Evolutionary conservation across 1,140 invertebrate species (phyloP).

Genomic region (Achroia grisella): DNA sequence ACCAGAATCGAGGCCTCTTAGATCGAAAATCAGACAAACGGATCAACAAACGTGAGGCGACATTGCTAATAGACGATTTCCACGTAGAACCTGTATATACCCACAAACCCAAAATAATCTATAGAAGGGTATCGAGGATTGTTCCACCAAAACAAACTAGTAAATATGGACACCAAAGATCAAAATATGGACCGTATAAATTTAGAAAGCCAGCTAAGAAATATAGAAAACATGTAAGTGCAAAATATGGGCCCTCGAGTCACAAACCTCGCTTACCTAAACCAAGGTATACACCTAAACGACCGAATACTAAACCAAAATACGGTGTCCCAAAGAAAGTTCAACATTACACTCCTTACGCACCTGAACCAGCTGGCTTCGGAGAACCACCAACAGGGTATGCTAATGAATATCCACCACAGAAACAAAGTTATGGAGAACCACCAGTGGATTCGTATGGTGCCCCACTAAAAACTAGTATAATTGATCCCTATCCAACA

Average conservation of each 20-base stretch:
- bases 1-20: conserved; percentile 15
- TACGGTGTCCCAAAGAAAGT: conserved; percentile 31
- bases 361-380: conserved; percentile 36
- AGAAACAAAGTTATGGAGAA: conserved; percentile 29
- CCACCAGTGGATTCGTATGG: conserved; percentile 41
- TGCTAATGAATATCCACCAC: conserved; percentile 13
- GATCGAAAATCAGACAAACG: conserved; percentile 21
- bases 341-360: conserved; percentile 9
- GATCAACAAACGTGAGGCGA: conserved; percentile 39
- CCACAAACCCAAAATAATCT: conserved; percentile 42
- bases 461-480: conserved; percentile 17
- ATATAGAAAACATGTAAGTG: conserved; percentile 22
- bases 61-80: conserved; percentile 36
- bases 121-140: conserved; percentile 42
- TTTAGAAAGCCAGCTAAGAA: conserved; percentile 26
- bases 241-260: conserved; percentile 22
- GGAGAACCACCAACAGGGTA: conserved; percentile 40
- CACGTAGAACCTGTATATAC: conserved; percentile 29
- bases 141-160: conserved; percentile 14
- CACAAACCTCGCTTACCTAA: conserved; percentile 30
- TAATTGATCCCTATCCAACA: conserved; percentile 15
- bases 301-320: conserved; percentile 18
- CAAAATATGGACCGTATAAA: conserved; percentile 28
- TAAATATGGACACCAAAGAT: conserved; percentile 2
- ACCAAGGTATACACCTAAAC: conserved; percentile 32